These are phyloP conservation scores for Anagrus nilaparvatae DNA, from an alignment of 1,140 invertebrate species.

Conservation along the genomic window DNA sequence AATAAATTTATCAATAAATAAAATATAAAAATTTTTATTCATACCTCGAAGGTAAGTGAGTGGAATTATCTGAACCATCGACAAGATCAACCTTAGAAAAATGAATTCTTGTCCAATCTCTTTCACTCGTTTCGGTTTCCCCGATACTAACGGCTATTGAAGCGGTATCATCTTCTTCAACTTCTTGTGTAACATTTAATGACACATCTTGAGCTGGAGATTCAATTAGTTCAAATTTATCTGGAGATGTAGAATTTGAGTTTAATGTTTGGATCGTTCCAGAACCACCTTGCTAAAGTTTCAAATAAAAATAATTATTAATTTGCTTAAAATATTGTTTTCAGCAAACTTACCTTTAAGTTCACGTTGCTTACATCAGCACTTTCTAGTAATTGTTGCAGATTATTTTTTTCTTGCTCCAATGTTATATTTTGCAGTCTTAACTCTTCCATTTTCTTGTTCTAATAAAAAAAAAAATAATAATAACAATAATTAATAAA, in stretches of 20 bases:
- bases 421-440: conserved; percentile 44
- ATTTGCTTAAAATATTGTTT: no score
- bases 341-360: conserved; percentile 7
- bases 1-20: no score
- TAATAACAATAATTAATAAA: conserved; percentile 2
- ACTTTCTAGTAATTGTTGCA: conserved; percentile 31
- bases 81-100: conserved; percentile 27
- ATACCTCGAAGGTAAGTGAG: conserved; percentile 25
- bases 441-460: conserved; percentile 45
- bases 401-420: conserved; percentile 47
- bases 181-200: conserved; percentile 22
- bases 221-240: conserved; percentile 37
- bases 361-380: neutral
- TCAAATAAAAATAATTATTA: no score
- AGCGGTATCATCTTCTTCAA: conserved; percentile 32
- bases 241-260: conserved; percentile 36
- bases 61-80: conserved; percentile 16
- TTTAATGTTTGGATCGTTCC: conserved; percentile 30
- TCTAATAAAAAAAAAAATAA: conserved; percentile 23
- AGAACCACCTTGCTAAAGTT: conserved; percentile 23
- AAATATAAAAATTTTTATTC: neutral
- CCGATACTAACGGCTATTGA: conserved; percentile 34
- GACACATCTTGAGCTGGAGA: conserved; percentile 29
- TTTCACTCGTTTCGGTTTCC: conserved; percentile 38
- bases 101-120: conserved; percentile 37